Percentiles rank a stretch among this genome's conserved stretches.
phyloP scores from a whole-genome alignment of 2,888 invertebrate genomes.

The Nemurella pictetii region DNA sequence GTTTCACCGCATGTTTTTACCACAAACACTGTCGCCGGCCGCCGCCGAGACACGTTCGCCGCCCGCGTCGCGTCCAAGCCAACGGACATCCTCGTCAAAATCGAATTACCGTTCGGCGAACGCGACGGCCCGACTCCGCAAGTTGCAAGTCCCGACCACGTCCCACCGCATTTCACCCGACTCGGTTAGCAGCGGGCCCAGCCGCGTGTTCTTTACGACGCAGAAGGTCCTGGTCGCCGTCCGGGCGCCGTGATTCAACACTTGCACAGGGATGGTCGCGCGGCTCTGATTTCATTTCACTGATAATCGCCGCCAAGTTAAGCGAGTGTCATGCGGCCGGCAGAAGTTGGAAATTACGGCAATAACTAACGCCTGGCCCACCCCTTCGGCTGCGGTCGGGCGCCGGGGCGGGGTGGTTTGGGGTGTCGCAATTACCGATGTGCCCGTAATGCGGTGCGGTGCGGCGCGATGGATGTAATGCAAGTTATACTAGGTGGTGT shows the following conservation, averaged over 20 bases:
- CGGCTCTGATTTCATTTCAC: neutral
- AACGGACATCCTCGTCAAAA: neutral
- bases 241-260: neutral
- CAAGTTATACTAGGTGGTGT: neutral
- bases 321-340: neutral
- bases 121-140: neutral
- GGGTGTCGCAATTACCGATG: neutral
- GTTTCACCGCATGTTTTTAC: too few species aligned
- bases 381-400: too few species aligned
- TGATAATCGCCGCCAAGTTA: neutral
- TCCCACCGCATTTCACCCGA: neutral
- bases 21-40: neutral
- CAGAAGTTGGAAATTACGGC: neutral
- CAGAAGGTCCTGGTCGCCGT: neutral
- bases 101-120: neutral
- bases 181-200: too few species aligned
- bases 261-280: neutral
- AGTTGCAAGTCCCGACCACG: too few species aligned
- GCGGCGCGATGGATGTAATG: too few species aligned
- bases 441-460: neutral
- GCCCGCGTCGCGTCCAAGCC: neutral
- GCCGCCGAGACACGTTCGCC: too few species aligned
- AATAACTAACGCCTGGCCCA: neutral
- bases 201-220: neutral
- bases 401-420: neutral